Base-by-base conservation (phyloP, 2,113 vertebrate genomes). In the Desmodus rotundus region DNA sequence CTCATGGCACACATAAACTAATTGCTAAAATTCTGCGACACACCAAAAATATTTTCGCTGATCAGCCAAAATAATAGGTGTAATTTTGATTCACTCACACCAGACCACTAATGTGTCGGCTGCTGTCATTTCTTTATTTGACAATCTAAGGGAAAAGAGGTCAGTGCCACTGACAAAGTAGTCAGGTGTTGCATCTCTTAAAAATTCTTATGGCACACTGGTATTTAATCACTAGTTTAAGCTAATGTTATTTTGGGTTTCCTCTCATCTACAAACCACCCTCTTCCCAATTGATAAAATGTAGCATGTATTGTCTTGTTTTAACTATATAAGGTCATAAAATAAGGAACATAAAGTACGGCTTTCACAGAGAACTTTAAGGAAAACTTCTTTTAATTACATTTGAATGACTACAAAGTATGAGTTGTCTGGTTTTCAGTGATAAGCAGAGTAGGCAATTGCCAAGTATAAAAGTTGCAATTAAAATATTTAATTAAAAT, bases 401-500 rank as follows among this genome's bases (percentile, higher is more conserved):
- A 97, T 80, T 92, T 81, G 61, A 89, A 54, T 86, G 31, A 97
- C 77, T 70, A 72, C 4, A 96, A 93, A 94, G 73, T 65, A 90
- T 54, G 28, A 77, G 83, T 20, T 28, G 26, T 41, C 56, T 73
- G 41, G 41, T 96, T 94, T 56, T 96, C 43, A 94, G 20, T 95
- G 63, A 94, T 93, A 96, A 88, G 12, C 7, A 50, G 43, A 80
- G 33, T 63, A 83, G 28, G 63, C 28, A 17, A 94, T n/a, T 78
- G 67, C 47, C 47, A 95, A 77, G 3, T 73, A 68, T 36, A 88
- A 92, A 81, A 87, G 63, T 10, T 78, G 22, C 13, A 68, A 85
- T 74, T 96, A 82, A 94, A 97, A 82, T 78, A 96, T 31, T 93
- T 92, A 83, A 56, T 97, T 95, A 77, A 96, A 97, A 16, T 95